Evolutionary conservation across 2,797 vertebrate species (phyloP).

Genomic region (Streptopelia turtur): DNA sequence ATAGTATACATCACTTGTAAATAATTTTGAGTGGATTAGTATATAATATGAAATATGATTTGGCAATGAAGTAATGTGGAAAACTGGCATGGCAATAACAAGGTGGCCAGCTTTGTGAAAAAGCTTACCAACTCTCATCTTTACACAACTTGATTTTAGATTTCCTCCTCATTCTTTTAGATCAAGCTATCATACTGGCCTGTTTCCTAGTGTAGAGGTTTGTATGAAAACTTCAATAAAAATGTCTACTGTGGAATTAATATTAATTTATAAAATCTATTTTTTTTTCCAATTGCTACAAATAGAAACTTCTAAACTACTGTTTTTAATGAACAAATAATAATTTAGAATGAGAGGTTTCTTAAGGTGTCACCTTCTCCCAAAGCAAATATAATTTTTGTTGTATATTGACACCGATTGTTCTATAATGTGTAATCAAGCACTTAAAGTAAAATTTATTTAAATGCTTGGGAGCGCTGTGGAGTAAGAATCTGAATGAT

Average conservation of each 20-base stretch:
- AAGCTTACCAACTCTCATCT: not conserved
- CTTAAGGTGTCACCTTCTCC: not conserved
- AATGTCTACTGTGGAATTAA: not conserved
- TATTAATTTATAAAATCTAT: fast-evolving
- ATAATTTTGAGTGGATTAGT: not conserved
- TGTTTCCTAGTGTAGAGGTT: not conserved
- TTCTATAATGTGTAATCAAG: not conserved
- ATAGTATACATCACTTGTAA: not conserved
- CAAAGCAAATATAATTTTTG: not conserved
- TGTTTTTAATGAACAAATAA: not conserved
- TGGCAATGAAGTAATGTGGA: not conserved
- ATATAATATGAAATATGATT: not conserved
- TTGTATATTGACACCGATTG: not conserved
- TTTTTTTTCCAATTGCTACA: not conserved
- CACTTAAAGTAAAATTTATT: not conserved
- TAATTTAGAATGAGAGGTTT: not conserved
- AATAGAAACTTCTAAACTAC: not conserved
- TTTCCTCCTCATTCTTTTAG: not conserved
- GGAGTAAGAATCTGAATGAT: not conserved
- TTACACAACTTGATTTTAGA: not conserved
- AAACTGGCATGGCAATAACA: not conserved
- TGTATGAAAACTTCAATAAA: not conserved
- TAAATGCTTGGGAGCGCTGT: not conserved
- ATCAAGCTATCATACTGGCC: not conserved
- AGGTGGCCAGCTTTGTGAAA: not conserved